phyloP scores from a whole-genome alignment of 2,113 vertebrate species.

The Amblyopsis rosae region DNA sequence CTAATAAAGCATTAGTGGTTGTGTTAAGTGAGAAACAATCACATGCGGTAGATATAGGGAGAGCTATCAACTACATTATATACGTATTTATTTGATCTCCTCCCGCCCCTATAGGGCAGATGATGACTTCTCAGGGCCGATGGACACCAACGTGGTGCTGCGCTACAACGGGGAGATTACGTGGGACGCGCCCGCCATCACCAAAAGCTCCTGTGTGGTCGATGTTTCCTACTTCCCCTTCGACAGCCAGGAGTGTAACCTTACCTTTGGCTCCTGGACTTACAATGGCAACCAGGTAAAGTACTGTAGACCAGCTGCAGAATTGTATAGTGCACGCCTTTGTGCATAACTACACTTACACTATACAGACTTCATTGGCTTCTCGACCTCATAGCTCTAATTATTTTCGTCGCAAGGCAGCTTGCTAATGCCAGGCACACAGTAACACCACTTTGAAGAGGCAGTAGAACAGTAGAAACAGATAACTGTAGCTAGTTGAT shows the following conservation, averaged over 20 bases:
- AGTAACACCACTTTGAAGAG: not conserved
- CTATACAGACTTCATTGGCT: not conserved
- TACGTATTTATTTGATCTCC: no score
- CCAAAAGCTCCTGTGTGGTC: constrained; percentile 96
- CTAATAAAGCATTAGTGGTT: no score
- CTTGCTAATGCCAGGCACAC: no score
- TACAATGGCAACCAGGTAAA: constrained; percentile 96
- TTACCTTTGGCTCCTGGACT: constrained; percentile 98
- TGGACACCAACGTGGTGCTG: constrained; percentile 94
- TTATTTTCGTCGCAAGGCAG: not conserved
- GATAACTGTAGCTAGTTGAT: not conserved
- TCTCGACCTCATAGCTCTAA: not conserved
- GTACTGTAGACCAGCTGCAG: no score
- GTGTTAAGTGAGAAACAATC: no score
- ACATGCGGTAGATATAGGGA: no score
- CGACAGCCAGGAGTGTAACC: constrained; percentile 94
- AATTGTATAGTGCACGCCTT: no score
- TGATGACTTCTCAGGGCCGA: constrained; percentile 87
- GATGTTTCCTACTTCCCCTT: constrained; percentile 98
- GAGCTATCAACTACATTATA: no score
- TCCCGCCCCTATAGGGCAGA: constrained; percentile 82
- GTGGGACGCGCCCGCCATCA: constrained; percentile 96
- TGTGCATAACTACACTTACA: no score
- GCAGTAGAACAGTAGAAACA: not conserved
- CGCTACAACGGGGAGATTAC: constrained; percentile 92